Evolutionary conservation across 2,888 invertebrate species (phyloP).

Genomic region (Lasioglossum morio): DNA sequence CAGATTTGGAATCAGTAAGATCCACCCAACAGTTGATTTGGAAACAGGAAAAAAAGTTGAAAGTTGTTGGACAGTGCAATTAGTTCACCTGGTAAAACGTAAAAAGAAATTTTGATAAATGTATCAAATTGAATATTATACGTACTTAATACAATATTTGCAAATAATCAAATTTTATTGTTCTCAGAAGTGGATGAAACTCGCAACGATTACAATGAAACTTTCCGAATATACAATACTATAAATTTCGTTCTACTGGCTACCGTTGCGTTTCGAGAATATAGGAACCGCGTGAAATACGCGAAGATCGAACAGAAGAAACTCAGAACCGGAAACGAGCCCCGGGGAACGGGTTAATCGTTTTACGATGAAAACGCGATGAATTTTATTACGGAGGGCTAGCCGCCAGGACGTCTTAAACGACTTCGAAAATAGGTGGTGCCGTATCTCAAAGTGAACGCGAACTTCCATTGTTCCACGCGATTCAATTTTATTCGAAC

Average conservation of each 20-base stretch:
- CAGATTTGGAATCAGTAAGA: no score
- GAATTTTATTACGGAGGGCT: slow-evolving; percentile 3
- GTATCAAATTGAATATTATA: no score
- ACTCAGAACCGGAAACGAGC: not conserved
- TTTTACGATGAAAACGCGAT: slow-evolving; percentile 33
- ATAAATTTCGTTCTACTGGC: not conserved
- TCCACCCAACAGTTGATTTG: no score
- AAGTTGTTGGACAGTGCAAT: no score
- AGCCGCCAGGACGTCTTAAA: slow-evolving; percentile 10
- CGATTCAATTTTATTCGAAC: not conserved
- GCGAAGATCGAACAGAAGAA: not conserved
- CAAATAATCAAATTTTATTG: no score
- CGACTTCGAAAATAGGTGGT: slow-evolving; percentile 11
- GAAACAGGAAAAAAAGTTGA: no score
- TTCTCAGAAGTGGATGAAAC: no score
- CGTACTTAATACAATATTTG: no score
- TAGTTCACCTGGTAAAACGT: no score
- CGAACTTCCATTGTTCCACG: not conserved
- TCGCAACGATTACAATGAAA: no score
- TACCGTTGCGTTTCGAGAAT: not conserved
- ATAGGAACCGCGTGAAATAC: not conserved
- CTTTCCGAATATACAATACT: not conserved
- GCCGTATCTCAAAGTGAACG: not conserved
- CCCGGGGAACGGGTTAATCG: slow-evolving; percentile 26
- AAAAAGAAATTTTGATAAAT: no score